Conservation (phyloP, 2,113 vertebrate genomes). For the Malaclemys terrapin region DNA sequence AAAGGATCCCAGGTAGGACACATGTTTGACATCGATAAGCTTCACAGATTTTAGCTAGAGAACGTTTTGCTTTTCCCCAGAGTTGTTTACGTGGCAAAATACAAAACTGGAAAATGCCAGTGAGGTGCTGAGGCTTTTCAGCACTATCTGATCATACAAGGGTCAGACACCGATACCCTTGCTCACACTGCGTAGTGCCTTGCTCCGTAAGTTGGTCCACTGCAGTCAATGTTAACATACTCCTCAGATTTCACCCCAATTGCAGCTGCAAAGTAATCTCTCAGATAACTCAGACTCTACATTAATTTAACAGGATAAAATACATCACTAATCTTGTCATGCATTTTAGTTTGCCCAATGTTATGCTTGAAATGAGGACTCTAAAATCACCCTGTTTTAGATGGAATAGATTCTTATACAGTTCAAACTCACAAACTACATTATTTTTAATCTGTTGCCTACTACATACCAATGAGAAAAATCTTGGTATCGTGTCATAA, state of each 20-base stretch:
- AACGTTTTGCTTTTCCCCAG: background rate
- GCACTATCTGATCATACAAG: accelerated
- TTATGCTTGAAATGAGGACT: conserved; percentile 15
- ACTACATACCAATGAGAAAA: conserved; percentile 74
- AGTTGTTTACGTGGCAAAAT: background rate
- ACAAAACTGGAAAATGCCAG: background rate
- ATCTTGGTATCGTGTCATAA: conserved; percentile 76
- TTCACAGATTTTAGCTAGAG: accelerated
- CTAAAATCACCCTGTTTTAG: conserved; percentile 46
- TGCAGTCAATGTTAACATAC: background rate
- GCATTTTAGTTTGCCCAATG: background rate
- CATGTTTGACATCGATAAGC: accelerated
- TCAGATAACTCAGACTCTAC: conserved; percentile 22
- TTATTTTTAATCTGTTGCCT: conserved; percentile 81
- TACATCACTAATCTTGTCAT: background rate
- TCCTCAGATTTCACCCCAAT: background rate
- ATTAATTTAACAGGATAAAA: conserved; percentile 38
- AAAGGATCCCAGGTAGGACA: background rate
- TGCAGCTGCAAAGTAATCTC: background rate
- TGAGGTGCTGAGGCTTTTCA: background rate
- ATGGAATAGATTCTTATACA: conserved; percentile 40
- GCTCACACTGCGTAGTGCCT: background rate
- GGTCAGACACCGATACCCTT: background rate
- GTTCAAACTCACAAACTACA: conserved; percentile 54
- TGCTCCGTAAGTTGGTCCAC: background rate